Base-by-base conservation (phyloP, 2,113 vertebrate species). In the Peucedramus taeniatus region DNA sequence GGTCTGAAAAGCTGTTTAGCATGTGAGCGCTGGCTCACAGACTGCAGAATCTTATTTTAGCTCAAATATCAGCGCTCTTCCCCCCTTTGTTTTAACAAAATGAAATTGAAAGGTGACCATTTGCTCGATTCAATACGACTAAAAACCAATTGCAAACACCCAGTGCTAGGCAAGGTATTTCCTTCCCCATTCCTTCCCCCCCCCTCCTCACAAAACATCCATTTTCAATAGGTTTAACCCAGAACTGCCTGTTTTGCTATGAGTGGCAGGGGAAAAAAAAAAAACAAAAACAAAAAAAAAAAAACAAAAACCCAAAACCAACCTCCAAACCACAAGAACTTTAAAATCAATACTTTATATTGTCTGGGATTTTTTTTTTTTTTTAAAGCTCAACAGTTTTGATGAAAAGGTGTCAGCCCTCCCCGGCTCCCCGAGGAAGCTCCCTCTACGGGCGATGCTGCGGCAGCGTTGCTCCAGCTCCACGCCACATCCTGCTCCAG, bases 381-480 rank as follows among this genome's bases (percentile, higher is more conserved):
- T 47, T n/a, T 21, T 3, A 30, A 56, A 70, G 24, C 74, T 76
- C 28, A 27, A 26, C 16, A 16, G 15, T 92, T 87, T 63, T 75
- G 75, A 87, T 85, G 39, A 66, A 44, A 83, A 56, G 68, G 60
- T 83, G 90, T 47, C 71, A 54, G 65, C 28, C 61, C 8, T 59
- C 79, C 22, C 68, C 2, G 20, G 79, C 68, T 95, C 93, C 90
- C 88, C 0, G 53, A 53, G 90, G 93, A 92, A 90, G 95, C 94
- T 97, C 96, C 96, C 96, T 96, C 95, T 96, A 65, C 35, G 90
- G 94, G 93, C 2, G 42, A 96, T 78, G 75, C 88, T 53, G 90
- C 7, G 14, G 79, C 56, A 96, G 80, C 70, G 60, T 94, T 94
- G 93, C 71, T 93, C 71, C 49, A 1, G 79, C 90, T 93, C 69